A percentile compares a stretch with the other conserved stretches of the same genome.
Evolutionary conservation across 1,140 invertebrate genomes (phyloP).

Genomic region (Plectrocnemia conspersa): DNA sequence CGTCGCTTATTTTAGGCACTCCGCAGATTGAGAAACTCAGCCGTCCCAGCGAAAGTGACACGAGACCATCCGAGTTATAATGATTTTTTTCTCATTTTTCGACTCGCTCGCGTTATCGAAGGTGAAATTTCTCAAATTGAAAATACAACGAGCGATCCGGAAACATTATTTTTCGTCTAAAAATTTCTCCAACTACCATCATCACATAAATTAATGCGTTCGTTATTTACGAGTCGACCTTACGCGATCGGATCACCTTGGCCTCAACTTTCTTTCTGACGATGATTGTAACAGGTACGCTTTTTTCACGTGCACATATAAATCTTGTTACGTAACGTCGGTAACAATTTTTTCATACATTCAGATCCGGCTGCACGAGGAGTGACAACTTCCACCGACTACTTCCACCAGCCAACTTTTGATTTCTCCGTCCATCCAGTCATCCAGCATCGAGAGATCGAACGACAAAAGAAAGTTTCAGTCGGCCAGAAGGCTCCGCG

Average conservation of each 20-base stretch:
- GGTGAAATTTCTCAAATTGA: slow-evolving; percentile 18
- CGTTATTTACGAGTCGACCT: slow-evolving; percentile 1
- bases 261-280: background rate
- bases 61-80: background rate
- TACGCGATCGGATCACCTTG: background rate
- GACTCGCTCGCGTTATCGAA: slow-evolving; percentile 13
- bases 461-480: slow-evolving; percentile 22
- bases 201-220: background rate
- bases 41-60: slow-evolving; percentile 11
- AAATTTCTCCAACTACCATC: slow-evolving; percentile 12
- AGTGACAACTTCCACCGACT: background rate
- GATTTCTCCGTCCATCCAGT: slow-evolving; percentile 15
- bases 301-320: background rate
- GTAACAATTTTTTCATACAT: background rate
- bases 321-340: background rate
- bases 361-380: background rate
- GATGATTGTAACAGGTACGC: background rate
- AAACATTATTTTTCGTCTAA: slow-evolving; percentile 11
- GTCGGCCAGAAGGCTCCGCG: slow-evolving; percentile 21
- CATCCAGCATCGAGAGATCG: slow-evolving; percentile 18
- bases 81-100: background rate
- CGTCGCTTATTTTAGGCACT: too few relatives aligned
- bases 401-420: background rate
- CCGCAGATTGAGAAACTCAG: slow-evolving; percentile 5
- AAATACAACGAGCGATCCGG: slow-evolving; percentile 5